Conservation (phyloP, 2,797 vertebrate species). For the Phoeniculus purpureus region DNA sequence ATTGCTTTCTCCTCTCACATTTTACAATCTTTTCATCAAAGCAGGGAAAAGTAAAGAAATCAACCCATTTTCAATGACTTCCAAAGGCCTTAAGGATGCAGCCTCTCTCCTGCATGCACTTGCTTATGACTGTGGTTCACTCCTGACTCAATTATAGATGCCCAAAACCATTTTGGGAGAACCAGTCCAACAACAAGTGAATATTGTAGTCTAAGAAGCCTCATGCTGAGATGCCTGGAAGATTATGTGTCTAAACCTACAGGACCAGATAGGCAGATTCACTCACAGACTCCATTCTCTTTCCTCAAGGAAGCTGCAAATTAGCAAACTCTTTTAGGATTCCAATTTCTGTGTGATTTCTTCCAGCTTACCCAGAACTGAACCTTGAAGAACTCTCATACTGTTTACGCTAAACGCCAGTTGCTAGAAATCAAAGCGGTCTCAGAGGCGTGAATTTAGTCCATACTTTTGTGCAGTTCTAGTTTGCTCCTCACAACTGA, state of each 20-base stretch:
- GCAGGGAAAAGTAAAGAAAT: background rate
- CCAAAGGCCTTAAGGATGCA: background rate
- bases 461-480: background rate
- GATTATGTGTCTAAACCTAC: background rate
- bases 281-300: background rate
- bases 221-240: background rate
- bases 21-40: background rate
- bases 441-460: background rate
- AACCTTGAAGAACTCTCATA: background rate
- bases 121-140: background rate
- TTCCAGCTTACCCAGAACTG: background rate
- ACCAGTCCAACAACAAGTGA: background rate
- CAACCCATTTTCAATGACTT: background rate
- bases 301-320: background rate
- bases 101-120: background rate
- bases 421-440: background rate
- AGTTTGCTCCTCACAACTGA: background rate
- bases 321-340: background rate
- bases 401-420: background rate
- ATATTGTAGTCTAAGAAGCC: background rate
- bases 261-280: background rate
- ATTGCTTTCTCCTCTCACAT: background rate
- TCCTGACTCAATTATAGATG: background rate
- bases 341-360: background rate
- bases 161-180: background rate